Base-by-base conservation (phyloP, 2,797 vertebrate species). In the Fratercula arctica region DNA sequence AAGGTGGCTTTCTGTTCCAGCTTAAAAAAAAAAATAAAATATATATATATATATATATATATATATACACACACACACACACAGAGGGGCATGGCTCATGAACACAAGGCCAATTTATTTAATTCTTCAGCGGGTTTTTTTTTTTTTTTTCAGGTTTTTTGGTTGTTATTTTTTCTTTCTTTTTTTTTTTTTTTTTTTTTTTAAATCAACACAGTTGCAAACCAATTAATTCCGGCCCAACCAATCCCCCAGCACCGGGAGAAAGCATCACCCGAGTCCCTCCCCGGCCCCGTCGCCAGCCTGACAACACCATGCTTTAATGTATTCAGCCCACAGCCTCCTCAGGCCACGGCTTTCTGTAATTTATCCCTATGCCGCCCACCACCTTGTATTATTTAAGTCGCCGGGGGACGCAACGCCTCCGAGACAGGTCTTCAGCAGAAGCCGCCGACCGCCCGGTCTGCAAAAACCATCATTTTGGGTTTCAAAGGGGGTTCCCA, bases 351-450 rank as follows among this genome's bases (percentile, higher is more conserved):
- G 0, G 69, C 68, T 89, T 85, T 86, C 89, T 60, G 59, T 78
- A 61, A 90, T 95, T 94, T 73, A 88, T 92, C 89, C 68, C 39
- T 4, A 31, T 3, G 54, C 57, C 9, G 2, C 37, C 29, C 18
- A 0, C 78, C 78, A 89, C 50, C 75, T 56, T 19, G 9, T 73
- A 78, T 86, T 91, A 92, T 90, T 95, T 91, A 86, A 93, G 51
- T 46, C 1, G 0, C 69, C 0, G 0, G 50, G 68, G 57, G 39
- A 83, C 0, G 1, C 35, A 48, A 43, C 10, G 29, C 80, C 86
- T 70, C 46, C 0, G 0, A 87, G 67, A 73, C 26, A 35, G 14
- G 60, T 37, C 80, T 43, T 43, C 35, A 26, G 51, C 43, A 79
- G 46, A 92, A 93, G 83, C 68, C 48, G 31, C 46, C 0, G 2